phyloP scores from a whole-genome alignment of 2,888 invertebrate genomes.

The Melanostoma scalare region DNA sequence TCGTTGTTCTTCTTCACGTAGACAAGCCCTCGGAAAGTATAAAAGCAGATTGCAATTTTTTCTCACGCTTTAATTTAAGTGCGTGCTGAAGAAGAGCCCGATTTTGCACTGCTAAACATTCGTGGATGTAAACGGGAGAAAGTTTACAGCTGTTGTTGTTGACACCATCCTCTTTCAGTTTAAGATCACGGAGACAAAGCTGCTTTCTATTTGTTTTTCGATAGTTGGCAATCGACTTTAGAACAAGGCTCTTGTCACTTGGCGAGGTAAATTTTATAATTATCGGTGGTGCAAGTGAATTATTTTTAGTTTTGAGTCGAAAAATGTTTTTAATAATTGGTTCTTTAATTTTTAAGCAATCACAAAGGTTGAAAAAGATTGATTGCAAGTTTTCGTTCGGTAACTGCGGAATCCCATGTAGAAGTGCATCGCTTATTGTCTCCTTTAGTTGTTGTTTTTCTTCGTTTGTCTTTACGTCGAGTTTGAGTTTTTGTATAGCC shows the following conservation, averaged over 20 bases:
- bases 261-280: neutral
- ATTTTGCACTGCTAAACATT: too few relatives aligned
- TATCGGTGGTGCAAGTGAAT: neutral
- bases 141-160: too few relatives aligned
- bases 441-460: conserved; percentile 1
- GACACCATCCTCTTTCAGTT: too few relatives aligned
- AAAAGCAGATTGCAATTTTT: too few relatives aligned
- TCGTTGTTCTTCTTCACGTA: too few relatives aligned
- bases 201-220: neutral
- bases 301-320: neutral
- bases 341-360: neutral
- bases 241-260: neutral
- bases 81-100: too few relatives aligned
- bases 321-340: conserved; percentile 1
- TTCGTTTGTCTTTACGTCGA: neutral
- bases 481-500: too few relatives aligned
- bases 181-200: too few relatives aligned
- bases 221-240: neutral
- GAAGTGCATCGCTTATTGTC: neutral
- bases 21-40: too few relatives aligned
- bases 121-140: too few relatives aligned
- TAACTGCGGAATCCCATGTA: neutral
- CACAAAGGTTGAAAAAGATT: neutral
- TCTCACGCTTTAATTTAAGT: too few relatives aligned
- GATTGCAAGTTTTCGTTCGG: neutral